A percentile compares a stretch with the other conserved stretches of the same genome.
phyloP scores from a whole-genome alignment of 2,113 vertebrate species.

The Sinosuthora webbiana region DNA sequence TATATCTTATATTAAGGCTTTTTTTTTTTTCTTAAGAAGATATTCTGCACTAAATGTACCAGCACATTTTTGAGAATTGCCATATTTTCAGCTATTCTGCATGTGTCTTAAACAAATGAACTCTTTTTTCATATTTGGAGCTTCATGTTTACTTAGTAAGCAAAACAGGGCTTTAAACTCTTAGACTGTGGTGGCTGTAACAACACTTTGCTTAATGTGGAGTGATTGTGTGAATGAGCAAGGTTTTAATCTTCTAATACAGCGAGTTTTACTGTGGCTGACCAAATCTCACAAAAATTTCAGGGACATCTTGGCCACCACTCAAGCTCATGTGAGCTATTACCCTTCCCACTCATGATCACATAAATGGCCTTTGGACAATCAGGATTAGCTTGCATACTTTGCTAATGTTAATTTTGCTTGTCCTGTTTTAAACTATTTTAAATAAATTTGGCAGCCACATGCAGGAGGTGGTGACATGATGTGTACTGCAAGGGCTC shows the following conservation, averaged over 20 bases:
- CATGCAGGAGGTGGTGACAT: neutral
- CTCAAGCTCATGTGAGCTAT: neutral
- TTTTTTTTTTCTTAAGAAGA: neutral
- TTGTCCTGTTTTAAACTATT: neutral
- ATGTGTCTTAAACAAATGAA: neutral
- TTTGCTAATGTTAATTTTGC: neutral
- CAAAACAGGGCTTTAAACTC: neutral
- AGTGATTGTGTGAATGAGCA: neutral
- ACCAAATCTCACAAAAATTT: neutral
- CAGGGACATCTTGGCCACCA: accelerated
- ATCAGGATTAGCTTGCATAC: neutral
- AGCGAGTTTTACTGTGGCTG: neutral
- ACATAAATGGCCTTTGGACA: neutral
- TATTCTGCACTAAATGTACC: conserved; percentile 17
- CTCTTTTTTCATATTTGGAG: neutral
- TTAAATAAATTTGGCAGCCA: neutral
- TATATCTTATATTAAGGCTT: neutral
- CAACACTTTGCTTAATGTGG: neutral
- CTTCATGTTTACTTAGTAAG: conserved; percentile 25
- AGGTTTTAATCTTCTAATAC: neutral
- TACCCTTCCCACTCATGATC: neutral
- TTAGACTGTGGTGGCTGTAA: neutral
- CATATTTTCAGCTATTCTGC: neutral
- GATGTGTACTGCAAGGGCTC: neutral
- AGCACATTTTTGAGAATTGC: neutral